Evolutionary conservation across 2,888 invertebrate species (phyloP).

Genomic region (Hanleya hanleyi): DNA sequence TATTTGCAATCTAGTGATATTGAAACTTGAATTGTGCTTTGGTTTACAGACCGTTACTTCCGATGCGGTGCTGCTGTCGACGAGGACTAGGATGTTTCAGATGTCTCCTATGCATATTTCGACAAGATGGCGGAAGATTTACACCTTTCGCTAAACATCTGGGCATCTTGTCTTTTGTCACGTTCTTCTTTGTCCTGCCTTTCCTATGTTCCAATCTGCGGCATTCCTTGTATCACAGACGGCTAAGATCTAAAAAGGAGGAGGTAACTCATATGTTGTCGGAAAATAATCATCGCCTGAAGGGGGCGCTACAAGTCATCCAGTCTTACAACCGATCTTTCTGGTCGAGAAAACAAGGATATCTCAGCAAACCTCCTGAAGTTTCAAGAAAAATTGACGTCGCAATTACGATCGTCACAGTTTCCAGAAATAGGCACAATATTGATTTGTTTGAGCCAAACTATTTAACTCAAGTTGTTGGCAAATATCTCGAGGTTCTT

Average conservation of each 20-base stretch:
- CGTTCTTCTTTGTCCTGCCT: slow-evolving; percentile 46
- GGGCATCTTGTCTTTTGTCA: slow-evolving; percentile 29
- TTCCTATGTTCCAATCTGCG: slow-evolving; percentile 31
- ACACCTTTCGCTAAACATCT: too few relatives aligned
- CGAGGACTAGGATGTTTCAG: too few relatives aligned
- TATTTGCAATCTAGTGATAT: too few relatives aligned
- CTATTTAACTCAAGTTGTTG: slow-evolving; percentile 59
- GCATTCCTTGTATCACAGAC: slow-evolving; percentile 35
- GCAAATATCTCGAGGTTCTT: slow-evolving; percentile 41
- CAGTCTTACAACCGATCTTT: neutral
- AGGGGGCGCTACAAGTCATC: slow-evolving; percentile 28
- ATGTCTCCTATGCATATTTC: too few relatives aligned
- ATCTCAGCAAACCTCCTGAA: neutral
- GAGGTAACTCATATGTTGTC: slow-evolving; percentile 23
- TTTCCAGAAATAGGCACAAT: slow-evolving; percentile 50
- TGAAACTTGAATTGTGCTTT: too few relatives aligned
- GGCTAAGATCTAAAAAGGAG: slow-evolving; percentile 27
- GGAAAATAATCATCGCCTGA: slow-evolving; percentile 38
- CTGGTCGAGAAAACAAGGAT: neutral
- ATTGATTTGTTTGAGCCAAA: slow-evolving; percentile 51
- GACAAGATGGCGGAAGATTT: too few relatives aligned
- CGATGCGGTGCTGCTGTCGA: too few relatives aligned
- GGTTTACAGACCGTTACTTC: too few relatives aligned
- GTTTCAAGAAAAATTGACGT: slow-evolving; percentile 29
- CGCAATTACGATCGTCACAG: slow-evolving; percentile 56